Evolutionary conservation across 2,888 invertebrate species (phyloP).

Genomic region (Epirrhoe tristata): DNA sequence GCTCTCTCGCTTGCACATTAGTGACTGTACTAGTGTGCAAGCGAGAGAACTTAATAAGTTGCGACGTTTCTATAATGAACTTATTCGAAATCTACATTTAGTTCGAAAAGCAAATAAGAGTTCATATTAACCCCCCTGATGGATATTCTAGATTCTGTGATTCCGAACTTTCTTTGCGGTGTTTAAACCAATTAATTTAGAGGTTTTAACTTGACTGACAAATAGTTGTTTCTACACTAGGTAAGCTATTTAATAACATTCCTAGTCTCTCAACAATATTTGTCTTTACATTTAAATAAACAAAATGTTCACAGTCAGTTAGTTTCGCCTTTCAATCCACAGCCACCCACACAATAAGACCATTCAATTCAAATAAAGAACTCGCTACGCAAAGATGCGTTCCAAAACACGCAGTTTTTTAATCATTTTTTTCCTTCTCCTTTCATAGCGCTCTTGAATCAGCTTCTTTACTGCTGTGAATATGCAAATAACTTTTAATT

Average conservation of each 20-base stretch:
- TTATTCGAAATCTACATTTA: too few species aligned
- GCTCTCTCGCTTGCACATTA: too few species aligned
- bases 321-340: slow-evolving; percentile 24
- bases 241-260: neutral
- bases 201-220: too few species aligned
- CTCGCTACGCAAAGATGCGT: slow-evolving; percentile 77
- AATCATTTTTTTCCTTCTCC: slow-evolving; percentile 55
- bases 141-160: too few species aligned
- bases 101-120: too few species aligned
- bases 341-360: slow-evolving; percentile 52
- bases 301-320: slow-evolving; percentile 10
- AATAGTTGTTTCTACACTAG: too few species aligned
- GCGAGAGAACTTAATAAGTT: too few species aligned
- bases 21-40: too few species aligned
- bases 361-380: slow-evolving; percentile 73
- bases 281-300: slow-evolving; percentile 7
- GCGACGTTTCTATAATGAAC: too few species aligned
- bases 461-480: slow-evolving; percentile 64
- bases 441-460: slow-evolving; percentile 67
- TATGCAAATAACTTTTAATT: slow-evolving; percentile 80
- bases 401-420: slow-evolving; percentile 63
- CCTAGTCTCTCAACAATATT: neutral
- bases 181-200: too few species aligned
- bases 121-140: too few species aligned
- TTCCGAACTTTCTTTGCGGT: too few species aligned